phyloP scores from a whole-genome alignment of 1,140 invertebrate genomes.

The Eubasilissa regina region DNA sequence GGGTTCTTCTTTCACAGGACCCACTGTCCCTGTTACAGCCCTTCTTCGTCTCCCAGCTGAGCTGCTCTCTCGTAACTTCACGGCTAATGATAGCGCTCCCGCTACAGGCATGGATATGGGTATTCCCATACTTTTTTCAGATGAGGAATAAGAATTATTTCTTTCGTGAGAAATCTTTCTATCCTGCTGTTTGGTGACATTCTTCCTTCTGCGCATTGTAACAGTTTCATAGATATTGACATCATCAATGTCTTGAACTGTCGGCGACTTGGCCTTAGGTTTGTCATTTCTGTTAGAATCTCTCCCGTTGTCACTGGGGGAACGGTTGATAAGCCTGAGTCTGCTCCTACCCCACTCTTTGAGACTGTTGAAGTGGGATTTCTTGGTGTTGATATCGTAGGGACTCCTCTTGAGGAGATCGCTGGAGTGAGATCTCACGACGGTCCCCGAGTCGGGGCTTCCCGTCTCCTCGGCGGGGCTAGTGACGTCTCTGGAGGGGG shows the following conservation, averaged over 20 bases:
- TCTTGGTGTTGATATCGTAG: slow-evolving; percentile 73
- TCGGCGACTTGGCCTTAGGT: slow-evolving; percentile 65
- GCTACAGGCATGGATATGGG: slow-evolving; percentile 72
- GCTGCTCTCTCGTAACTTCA: slow-evolving; percentile 82
- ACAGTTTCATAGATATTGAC: slow-evolving; percentile 78
- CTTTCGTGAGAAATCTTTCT: slow-evolving; percentile 76
- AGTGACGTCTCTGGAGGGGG: slow-evolving; percentile 74
- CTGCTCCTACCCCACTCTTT: slow-evolving; percentile 88
- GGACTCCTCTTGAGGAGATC: slow-evolving; percentile 79
- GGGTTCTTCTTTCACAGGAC: slow-evolving; percentile 79
- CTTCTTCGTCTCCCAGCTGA: slow-evolving; percentile 75
- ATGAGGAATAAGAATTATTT: slow-evolving; percentile 83
- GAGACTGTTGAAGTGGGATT: slow-evolving; percentile 85
- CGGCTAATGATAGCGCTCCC: slow-evolving; percentile 74
- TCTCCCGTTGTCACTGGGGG: slow-evolving; percentile 69
- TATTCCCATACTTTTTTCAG: slow-evolving; percentile 77
- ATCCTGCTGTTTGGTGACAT: slow-evolving; percentile 69
- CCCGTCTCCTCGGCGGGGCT: slow-evolving; percentile 74
- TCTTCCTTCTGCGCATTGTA: slow-evolving; percentile 73
- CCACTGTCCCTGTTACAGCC: slow-evolving; percentile 69
- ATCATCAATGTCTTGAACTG: slow-evolving; percentile 71
- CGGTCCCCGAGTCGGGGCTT: slow-evolving; percentile 68
- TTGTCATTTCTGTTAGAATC: slow-evolving; percentile 68
- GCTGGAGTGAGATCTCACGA: slow-evolving; percentile 78
- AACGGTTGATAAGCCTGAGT: slow-evolving; percentile 81